These are phyloP conservation scores for Nothoprocta pentlandii DNA, from an alignment of 2,113 vertebrate genomes.

Conservation along the genomic window DNA sequence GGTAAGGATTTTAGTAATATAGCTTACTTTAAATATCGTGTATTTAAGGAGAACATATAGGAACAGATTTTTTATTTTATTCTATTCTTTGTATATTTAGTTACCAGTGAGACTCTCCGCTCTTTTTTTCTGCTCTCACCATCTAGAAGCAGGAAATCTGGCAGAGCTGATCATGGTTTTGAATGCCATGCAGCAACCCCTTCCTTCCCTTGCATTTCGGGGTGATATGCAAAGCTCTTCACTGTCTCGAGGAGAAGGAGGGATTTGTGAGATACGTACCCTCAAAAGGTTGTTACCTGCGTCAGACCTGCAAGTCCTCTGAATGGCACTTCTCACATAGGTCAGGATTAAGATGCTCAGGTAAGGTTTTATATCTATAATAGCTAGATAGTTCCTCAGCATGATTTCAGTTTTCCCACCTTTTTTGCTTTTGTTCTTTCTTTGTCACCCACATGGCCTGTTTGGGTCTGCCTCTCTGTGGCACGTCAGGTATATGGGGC, in stretches of 20 bases:
- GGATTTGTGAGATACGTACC: not conserved
- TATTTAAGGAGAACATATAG: not conserved
- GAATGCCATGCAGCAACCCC: not conserved
- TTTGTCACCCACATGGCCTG: not conserved
- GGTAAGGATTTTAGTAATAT: not conserved
- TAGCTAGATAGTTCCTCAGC: not conserved
- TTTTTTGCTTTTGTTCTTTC: not conserved
- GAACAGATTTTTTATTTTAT: not conserved
- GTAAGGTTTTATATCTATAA: not conserved
- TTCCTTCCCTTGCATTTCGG: not conserved
- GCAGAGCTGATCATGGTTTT: not conserved
- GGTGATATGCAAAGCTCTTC: not conserved
- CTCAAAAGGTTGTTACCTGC: not conserved
- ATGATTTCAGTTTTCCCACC: not conserved
- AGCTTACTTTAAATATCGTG: not conserved
- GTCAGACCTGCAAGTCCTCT: not conserved
- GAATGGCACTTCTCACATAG: not conserved
- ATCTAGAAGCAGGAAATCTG: not conserved
- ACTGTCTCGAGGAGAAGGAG: fast-evolving
- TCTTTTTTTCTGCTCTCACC: not conserved
- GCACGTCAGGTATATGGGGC: fast-evolving
- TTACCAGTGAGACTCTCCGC: not conserved
- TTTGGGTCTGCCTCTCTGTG: not conserved
- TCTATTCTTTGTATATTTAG: not conserved
- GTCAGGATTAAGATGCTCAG: not conserved